Evolutionary conservation across 1,140 invertebrate genomes (phyloP), one percentile per base, ranked within the genome.

Genomic region (Drosophila bocki): DNA sequence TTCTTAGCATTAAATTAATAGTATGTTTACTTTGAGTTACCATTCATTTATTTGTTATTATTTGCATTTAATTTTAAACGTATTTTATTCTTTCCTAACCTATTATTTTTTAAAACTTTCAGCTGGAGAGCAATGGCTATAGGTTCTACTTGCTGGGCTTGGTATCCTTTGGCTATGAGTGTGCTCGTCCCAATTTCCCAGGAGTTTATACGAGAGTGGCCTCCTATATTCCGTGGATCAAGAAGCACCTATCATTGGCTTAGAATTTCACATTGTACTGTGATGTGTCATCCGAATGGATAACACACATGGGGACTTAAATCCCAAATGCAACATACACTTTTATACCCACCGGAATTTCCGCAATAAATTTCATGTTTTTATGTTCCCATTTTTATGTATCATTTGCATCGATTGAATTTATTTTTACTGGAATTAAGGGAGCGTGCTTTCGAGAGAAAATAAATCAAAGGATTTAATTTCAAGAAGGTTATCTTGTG

Each of bases 141-240:
- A 65, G 80, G 22, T 95, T 92, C 81, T 94, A 95, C 44, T 76
- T 94, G 13, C 93, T 96, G 50, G 95, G 95, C 19, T 92, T 95
- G 3, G 94, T 95, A 22, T 95, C 95, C 0, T 96, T 96, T 94
- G 96, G 96, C 2, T 94, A 94, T 45, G 95, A 95, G 4, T 96
- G 96, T 76, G 96, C 95, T 3, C 87, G 94, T n/a, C 94, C 95
- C 1, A 94, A 95, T 69, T 95, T 94, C 63, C 96, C 96, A 0
- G 96, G 96, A 0, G 94, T 96, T 13, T 96, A 96, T 62, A 96
- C 95, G 0, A 94, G 94, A 78, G 92, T 96, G 0, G 94, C 93
- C 5, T 72, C 91, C 12, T 95, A 92, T 32, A 61, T 93, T 33
- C 75, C 77, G 9, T 92, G 91, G 91, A 91, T 92, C 22, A 85